phyloP scores from a whole-genome alignment of 2,888 invertebrate species.

The Rhorus exstirpatorius region DNA sequence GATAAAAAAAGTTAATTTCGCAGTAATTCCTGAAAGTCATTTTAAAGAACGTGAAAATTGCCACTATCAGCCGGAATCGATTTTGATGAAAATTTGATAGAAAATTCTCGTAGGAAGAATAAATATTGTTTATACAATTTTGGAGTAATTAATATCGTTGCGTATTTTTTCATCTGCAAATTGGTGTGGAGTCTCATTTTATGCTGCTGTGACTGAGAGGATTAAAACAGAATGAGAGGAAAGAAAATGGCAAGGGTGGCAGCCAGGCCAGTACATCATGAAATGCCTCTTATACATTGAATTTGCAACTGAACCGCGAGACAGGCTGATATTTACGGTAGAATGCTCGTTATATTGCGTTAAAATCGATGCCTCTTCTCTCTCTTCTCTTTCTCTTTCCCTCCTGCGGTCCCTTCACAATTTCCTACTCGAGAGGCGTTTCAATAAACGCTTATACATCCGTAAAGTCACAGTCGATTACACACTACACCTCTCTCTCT shows the following conservation, averaged over 20 bases:
- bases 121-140: no score
- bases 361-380: constrained; percentile 51
- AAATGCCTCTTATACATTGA: constrained; percentile 14
- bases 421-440: constrained; percentile 44
- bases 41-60: no score
- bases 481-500: constrained; percentile 21
- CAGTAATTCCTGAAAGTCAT: no score
- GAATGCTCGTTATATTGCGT: constrained; percentile 59
- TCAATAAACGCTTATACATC: constrained; percentile 54
- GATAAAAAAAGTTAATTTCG: no score
- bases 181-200: no score
- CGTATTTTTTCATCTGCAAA: no score
- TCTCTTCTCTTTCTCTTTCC: not conserved
- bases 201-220: not conserved
- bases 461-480: constrained; percentile 61
- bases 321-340: constrained; percentile 66
- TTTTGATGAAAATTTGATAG: no score
- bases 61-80: no score
- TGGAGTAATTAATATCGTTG: no score
- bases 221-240: no score
- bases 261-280: not conserved
- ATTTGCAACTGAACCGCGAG: constrained; percentile 64
- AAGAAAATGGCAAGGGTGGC: constrained; percentile 1
- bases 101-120: no score
- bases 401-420: constrained; percentile 11